A percentile compares a stretch with the other conserved stretches of the same genome.
Conservation (phyloP, 2,113 vertebrate genomes). For the Oreochromis tanganicae region DNA sequence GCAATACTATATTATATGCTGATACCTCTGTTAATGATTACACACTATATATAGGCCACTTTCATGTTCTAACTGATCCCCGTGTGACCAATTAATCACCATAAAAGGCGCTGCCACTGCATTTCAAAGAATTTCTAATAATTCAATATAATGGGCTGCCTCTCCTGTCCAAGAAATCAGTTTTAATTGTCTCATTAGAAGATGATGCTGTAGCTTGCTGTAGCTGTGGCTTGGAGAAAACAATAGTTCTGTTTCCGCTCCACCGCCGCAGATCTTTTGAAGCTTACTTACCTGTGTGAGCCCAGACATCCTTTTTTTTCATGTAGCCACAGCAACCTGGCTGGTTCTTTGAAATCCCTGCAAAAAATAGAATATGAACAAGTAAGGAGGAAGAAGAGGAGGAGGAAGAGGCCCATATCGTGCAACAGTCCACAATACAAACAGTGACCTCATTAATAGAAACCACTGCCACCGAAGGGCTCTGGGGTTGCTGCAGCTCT, state of each 20-base stretch:
- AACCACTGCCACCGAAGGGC: constrained; percentile 30
- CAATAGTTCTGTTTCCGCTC: constrained; percentile 43
- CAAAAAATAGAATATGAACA: constrained; percentile 51
- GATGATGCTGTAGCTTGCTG: constrained; percentile 24
- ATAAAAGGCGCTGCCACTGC: constrained; percentile 36
- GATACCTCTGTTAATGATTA: constrained; percentile 35
- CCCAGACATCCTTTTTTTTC: constrained; percentile 23
- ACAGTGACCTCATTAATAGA: constrained; percentile 58
- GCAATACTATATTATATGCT: constrained; percentile 6
- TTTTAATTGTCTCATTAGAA: constrained; percentile 71
- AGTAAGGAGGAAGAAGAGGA: not conserved
- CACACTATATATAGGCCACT: constrained; percentile 41
- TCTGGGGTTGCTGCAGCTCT: constrained; percentile 3
- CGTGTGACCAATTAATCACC: constrained; percentile 67
- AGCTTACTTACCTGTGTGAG: constrained; percentile 55
- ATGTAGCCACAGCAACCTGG: constrained; percentile 61
- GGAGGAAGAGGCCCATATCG: not conserved
- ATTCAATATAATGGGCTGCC: constrained; percentile 47
- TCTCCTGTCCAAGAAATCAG: constrained; percentile 62
- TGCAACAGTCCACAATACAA: constrained; percentile 26
- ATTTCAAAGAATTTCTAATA: constrained; percentile 63
- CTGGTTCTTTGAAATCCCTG: constrained; percentile 57
- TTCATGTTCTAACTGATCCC: constrained; percentile 53
- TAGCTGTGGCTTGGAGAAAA: constrained; percentile 38
- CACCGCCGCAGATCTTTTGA: constrained; percentile 50